Base-by-base conservation (phyloP, 2,888 invertebrate species). In the Erebia ligea region DNA sequence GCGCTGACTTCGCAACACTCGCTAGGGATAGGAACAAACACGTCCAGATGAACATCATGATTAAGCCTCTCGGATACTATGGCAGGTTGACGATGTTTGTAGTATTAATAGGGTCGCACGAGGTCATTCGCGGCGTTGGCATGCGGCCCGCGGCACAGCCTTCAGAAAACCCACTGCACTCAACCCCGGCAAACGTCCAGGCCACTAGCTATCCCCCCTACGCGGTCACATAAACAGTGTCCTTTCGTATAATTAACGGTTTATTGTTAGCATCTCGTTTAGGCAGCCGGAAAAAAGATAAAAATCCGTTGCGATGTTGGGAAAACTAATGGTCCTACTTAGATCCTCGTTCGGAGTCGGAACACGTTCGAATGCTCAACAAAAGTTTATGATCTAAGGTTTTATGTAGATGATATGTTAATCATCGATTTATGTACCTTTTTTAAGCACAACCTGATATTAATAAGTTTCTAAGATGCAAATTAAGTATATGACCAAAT, bases 61-160 rank as follows among this genome's bases (percentile, higher is more conserved):
- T 86, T 84, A 85, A 80, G 80, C 78, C 81, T 84, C 82, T 80
- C 80, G 81, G 84, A 87, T 81, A 89, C 92, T 92, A 91, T 86
- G 85, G 77, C 81, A 79, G 82, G 79, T 82, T 77, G 82, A 73
- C 85, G 84, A 80, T 79, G 89, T 87, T 84, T 89, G 87, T 89
- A 84, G 91, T 92, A 88, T 93, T 92, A 93, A 92, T 92, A 92
- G 91, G 92, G 88, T 88, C 85, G 87, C 72, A 76, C 91, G 90
- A 92, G 92, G 92, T 90, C 91, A 84, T 70, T 63, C 73, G 80
- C 84, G 78, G 84, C 82, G 91, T 92, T 93, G 91, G 92, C 93
- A 93, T 93, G 93, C 93, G 92, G 88, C 93, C 84, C 93, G 91
- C 88, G 89, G 85, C 90, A 84, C 91, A 92, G 93, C 93, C 93